Base-by-base conservation (phyloP, 2,797 vertebrate species). In the Peromyscus nudipes region DNA sequence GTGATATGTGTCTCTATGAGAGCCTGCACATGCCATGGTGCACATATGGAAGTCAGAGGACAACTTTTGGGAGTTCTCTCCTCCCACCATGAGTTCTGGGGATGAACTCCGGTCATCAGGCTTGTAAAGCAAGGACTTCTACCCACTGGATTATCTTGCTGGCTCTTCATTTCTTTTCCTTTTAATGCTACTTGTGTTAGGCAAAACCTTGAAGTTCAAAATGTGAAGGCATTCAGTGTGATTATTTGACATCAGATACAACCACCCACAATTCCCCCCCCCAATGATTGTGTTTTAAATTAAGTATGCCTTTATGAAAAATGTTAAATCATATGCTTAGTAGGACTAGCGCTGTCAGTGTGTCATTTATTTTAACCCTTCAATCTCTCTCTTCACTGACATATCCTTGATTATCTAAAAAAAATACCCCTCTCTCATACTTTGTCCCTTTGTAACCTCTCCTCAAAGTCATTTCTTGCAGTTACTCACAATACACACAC, bases 271-370 rank as follows among this genome's bases (percentile, higher is more conserved):
- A n/a, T 46, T 83, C 84, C 60, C 7, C 80, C 52, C 64, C 5
- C 12, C 81, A 73, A 73, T 82, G 88, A 12, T 80, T 75, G 84
- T 73, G 84, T 88, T 98, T 85, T 76, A 57, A 95, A 77, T 71
- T 67, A 60, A 21, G 27, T n/a, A 62, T 40, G 23, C n/a, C 6
- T 52, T 13, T 76, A 25, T 73, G 43, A 40, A 73, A 73, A 14
- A 23, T 75, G 46, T 91, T 73, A 91, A 94, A 77, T 83, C 37
- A 57, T 80, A 90, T 83, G 14, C n/a, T 57, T 52, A 37, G 23
- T 25, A 83, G 23, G 16, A 71, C 16, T 89, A 80, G 40, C 87
- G 57, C 17, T 65, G 55, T 79, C 57, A 90, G 16, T 55, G 40
- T 52, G 91, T 0, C 40, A 14, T 25, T 85, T 86, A 60, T 65